Evolutionary conservation across 2,888 invertebrate genomes (phyloP).

Genomic region (Amaurobius ferox): DNA sequence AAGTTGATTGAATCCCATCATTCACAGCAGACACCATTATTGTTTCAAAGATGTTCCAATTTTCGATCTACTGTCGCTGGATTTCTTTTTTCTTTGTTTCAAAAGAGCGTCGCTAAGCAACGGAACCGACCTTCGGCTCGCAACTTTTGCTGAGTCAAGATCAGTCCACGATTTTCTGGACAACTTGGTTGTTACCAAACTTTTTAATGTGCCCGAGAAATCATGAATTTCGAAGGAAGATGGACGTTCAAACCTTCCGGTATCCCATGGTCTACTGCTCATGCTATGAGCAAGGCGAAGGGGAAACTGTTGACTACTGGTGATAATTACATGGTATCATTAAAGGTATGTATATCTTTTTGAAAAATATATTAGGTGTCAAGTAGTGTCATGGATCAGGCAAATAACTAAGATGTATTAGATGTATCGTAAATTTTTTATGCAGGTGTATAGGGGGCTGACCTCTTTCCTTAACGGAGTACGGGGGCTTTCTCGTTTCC

Average conservation of each 20-base stretch:
- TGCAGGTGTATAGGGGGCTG: background rate
- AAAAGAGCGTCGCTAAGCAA: too few relatives aligned
- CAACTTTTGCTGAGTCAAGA: background rate
- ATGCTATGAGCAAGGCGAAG: conserved; percentile 44
- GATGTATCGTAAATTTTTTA: too few relatives aligned
- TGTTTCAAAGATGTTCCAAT: too few relatives aligned
- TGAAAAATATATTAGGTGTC: too few relatives aligned
- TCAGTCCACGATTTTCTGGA: background rate
- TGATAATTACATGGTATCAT: conserved; percentile 38
- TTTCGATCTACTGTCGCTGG: too few relatives aligned
- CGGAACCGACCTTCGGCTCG: background rate
- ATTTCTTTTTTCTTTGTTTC: too few relatives aligned
- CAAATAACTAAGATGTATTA: too few relatives aligned
- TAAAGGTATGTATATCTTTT: conserved; percentile 32
- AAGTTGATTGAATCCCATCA: too few relatives aligned
- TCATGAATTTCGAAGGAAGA: conserved; percentile 65
- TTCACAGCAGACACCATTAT: too few relatives aligned
- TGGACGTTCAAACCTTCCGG: conserved; percentile 53
- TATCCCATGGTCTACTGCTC: conserved; percentile 45
- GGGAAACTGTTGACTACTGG: conserved; percentile 46
- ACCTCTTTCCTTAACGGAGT: background rate
- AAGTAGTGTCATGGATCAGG: background rate
- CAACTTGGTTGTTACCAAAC: too few relatives aligned
- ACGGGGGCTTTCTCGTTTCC: too few relatives aligned
- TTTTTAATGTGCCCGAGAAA: background rate